Base-by-base conservation (phyloP, 1,140 invertebrate species). In the Papilio glaucus region DNA sequence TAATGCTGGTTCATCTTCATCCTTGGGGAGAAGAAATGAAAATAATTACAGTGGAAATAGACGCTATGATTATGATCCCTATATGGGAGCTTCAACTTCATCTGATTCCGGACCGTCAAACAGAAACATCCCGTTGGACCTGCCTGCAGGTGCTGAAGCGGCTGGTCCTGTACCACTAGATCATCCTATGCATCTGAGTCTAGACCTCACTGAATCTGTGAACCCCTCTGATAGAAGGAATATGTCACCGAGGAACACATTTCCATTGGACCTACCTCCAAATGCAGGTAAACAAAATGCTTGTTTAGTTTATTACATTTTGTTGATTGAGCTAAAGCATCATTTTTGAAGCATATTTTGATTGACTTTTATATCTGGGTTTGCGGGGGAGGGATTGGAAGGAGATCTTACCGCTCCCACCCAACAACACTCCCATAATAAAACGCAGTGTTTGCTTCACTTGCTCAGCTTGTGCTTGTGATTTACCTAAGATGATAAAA, bases 191-290 rank as follows among this genome's bases (percentile, higher is more conserved):
- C 90, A 92, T 63, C 75, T 93, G 1, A 91, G 79, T 29, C 73
- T 93, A 71, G 93, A 93, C 73, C 85, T 93, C 24, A 93, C 93
- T 6, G 93, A 93, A 62, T 93, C 90, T 65, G 87, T 94, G 9
- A 93, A 93, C 72, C 84, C 87, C 2, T 85, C 85, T 21, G 90
- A 91, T 68, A 80, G 88, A 26, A 85, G 89, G 69, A 91, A 91
- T 81, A 78, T 84, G 21, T 91, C 90, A 39, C 89, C 88, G 15
- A 84, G 88, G 71, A 87, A 81, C 49, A 88, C 82, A 10, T 93
- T 93, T 75, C 93, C 93, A 1, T 76, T 93, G 73, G 93, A 93
- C 76, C 83, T 93, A 21, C 91, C 92, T 37, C 78, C 86, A 15
- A 93, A 90, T 89, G 86, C 88, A 75, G 88, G 91, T 88, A 77